Evolutionary conservation across 2,888 invertebrate species (phyloP).

Genomic region (Dicyrtomina minuta): DNA sequence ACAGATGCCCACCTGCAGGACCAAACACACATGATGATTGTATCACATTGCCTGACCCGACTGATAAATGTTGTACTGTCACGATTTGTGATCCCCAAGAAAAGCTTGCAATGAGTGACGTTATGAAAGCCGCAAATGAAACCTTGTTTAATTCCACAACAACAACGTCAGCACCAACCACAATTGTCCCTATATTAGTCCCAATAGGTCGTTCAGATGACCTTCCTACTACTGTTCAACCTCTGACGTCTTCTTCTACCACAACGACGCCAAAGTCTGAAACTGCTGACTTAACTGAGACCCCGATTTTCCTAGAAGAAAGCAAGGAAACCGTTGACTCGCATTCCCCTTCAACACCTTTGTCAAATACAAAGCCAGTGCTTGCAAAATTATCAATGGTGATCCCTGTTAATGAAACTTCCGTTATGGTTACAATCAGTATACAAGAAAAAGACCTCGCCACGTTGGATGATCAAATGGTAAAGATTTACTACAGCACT

Average conservation of each 20-base stretch:
- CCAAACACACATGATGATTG: slow-evolving; percentile 65
- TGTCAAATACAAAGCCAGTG: not conserved
- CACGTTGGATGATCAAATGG: slow-evolving; percentile 37
- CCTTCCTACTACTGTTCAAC: slow-evolving; percentile 21
- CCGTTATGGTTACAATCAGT: slow-evolving; percentile 45
- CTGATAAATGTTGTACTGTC: slow-evolving; percentile 80
- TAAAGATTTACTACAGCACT: slow-evolving; percentile 44
- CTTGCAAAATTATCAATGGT: slow-evolving; percentile 41
- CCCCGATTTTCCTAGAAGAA: not conserved
- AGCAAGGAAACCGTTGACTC: not conserved
- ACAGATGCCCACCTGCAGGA: slow-evolving; percentile 52
- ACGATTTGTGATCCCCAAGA: slow-evolving; percentile 67
- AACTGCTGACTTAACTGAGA: not conserved
- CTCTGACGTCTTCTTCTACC: slow-evolving; percentile 1
- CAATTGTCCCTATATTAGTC: slow-evolving; percentile 1
- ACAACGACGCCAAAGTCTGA: slow-evolving; percentile 12
- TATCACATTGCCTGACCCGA: slow-evolving; percentile 77
- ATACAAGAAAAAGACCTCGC: slow-evolving; percentile 43
- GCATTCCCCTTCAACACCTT: not conserved
- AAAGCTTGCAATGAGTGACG: slow-evolving; percentile 48
- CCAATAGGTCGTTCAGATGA: slow-evolving; percentile 20
- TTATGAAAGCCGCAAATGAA: slow-evolving; percentile 50
- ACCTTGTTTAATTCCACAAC: too few relatives aligned
- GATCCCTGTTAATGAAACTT: slow-evolving; percentile 44
- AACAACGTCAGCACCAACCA: not conserved